These are phyloP conservation scores for Chymomyza procnemis DNA, from an alignment of 2,888 invertebrate genomes.

Conservation along the genomic window DNA sequence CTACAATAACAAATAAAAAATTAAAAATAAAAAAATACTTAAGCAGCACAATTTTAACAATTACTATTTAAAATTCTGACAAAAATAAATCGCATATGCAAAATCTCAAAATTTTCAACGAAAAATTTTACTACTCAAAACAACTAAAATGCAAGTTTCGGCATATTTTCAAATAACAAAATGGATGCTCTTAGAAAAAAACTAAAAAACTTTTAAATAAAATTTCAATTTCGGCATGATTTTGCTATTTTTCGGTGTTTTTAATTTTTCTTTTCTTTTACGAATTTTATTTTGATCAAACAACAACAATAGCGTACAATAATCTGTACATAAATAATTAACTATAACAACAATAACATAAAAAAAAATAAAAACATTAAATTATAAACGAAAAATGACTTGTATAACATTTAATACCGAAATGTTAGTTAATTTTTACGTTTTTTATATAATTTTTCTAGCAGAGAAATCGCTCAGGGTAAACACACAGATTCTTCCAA, in stretches of 20 bases:
- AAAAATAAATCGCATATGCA: conserved; percentile 10
- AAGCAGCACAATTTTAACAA: conserved; percentile 24
- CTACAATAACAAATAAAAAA: conserved; percentile 13
- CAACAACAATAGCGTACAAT: conserved; percentile 20
- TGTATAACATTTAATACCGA: conserved; percentile 4
- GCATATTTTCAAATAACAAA: conserved; percentile 4
- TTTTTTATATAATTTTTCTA: conserved; percentile 28
- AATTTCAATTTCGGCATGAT: conserved; percentile 53
- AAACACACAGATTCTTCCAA: conserved; percentile 79
- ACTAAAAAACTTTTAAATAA: conserved; percentile 26
- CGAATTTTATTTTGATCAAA: conserved; percentile 17
- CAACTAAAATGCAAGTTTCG: conserved; percentile 32
- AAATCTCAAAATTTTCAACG: conserved; percentile 19
- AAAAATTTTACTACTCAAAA: conserved; percentile 18
- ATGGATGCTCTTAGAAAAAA: neutral
- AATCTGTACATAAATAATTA: conserved; percentile 8
- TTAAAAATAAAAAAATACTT: conserved; percentile 19
- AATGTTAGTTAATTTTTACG: conserved; percentile 9
- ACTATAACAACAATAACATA: conserved; percentile 26
- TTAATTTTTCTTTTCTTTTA: conserved; percentile 7
- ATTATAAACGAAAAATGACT: conserved; percentile 1
- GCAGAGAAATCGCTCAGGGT: conserved; percentile 79
- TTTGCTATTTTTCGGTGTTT: conserved; percentile 48
- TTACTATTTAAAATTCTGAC: conserved; percentile 27
- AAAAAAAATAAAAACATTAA: conserved; percentile 38